Conservation (phyloP, 2,797 vertebrate genomes). For the Rhinophrynus dorsalis region DNA sequence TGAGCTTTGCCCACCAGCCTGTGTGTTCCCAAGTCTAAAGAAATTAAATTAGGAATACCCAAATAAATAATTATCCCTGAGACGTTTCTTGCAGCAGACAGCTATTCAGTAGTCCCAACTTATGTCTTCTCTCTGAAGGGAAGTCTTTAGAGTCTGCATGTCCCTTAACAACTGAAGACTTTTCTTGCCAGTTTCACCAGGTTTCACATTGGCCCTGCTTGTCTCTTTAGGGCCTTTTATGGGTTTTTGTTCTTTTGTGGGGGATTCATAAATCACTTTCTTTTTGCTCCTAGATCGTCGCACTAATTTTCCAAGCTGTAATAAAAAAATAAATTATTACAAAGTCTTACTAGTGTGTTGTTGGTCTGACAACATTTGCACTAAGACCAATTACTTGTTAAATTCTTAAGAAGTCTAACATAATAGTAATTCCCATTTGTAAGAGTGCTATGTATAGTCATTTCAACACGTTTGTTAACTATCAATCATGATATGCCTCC, state of each 20-base stretch:
- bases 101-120: slow-evolving; percentile 68
- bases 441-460: no score
- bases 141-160: slow-evolving; percentile 90
- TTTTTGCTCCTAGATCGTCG: slow-evolving; percentile 63
- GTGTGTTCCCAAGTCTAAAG: no score
- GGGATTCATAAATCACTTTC: slow-evolving; percentile 53
- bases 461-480: no score
- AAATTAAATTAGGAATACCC: no score
- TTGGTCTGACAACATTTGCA: no score
- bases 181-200: slow-evolving; percentile 79
- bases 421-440: no score
- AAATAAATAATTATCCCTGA: not conserved
- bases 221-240: slow-evolving; percentile 52
- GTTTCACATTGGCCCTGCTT: slow-evolving; percentile 66
- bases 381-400: no score
- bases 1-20: no score
- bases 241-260: slow-evolving; percentile 47
- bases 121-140: slow-evolving; percentile 71
- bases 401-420: no score
- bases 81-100: slow-evolving; percentile 12
- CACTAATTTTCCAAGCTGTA: slow-evolving; percentile 79
- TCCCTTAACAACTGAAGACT: slow-evolving; percentile 87
- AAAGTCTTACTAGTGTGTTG: no score
- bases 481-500: no score
- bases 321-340: not conserved